Conservation (phyloP, 2,888 invertebrate species). For the Polydrusus cervinus region DNA sequence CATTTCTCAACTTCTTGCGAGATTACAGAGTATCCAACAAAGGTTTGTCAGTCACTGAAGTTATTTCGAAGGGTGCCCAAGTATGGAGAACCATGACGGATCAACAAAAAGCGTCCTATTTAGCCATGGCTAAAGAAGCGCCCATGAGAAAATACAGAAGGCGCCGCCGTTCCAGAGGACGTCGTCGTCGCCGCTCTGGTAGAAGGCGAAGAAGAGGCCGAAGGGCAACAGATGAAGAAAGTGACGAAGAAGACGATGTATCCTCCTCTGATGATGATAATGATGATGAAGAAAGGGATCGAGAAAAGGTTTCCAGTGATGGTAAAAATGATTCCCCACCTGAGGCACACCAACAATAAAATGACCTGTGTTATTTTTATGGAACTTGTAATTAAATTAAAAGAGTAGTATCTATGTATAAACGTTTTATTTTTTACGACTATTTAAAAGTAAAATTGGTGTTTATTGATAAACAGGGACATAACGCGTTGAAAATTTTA, state of each 20-base stretch:
- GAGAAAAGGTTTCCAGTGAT: no score
- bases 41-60: constrained; percentile 50
- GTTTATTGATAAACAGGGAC: no score
- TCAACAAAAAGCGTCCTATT: constrained; percentile 57
- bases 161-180: not conserved
- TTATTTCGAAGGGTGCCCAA: constrained; percentile 54
- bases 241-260: not conserved
- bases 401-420: not conserved
- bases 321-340: not conserved
- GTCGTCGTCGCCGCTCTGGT: not conserved
- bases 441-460: no score
- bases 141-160: constrained; percentile 43
- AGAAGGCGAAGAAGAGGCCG: constrained; percentile 10
- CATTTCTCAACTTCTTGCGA: constrained; percentile 60
- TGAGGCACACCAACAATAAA: not conserved
- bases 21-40: constrained; percentile 56
- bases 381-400: not conserved
- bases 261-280: not conserved
- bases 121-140: constrained; percentile 54
- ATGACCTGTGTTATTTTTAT: not conserved
- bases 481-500: no score
- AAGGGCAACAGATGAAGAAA: not conserved
- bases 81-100: constrained; percentile 60
- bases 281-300: not conserved
- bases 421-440: no score